A percentile compares a stretch with the other conserved stretches of the same genome.
phyloP scores from a whole-genome alignment of 2,797 vertebrate genomes.

The Oophaga sylvatica region DNA sequence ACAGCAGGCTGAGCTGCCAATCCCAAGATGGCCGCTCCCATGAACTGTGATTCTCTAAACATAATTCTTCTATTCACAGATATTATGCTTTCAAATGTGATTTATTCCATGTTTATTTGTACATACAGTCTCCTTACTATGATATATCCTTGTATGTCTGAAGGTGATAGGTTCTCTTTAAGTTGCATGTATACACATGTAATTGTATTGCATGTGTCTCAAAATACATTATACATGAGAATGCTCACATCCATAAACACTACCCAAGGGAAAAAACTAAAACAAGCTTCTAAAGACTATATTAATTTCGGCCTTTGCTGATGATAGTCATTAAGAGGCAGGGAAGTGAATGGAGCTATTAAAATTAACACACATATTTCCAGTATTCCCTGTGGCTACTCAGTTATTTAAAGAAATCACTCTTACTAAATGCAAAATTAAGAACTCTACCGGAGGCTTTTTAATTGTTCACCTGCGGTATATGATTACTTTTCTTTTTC shows the following conservation, averaged over 20 bases:
- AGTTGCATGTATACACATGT: background rate
- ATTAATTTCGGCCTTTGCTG: slow-evolving; percentile 30
- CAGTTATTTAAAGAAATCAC: slow-evolving; percentile 55
- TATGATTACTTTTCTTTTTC: slow-evolving; percentile 44
- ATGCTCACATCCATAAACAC: background rate
- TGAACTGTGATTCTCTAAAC: too few species aligned
- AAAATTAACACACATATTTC: slow-evolving; percentile 53
- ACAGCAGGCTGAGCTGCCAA: too few species aligned
- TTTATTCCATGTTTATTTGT: too few species aligned
- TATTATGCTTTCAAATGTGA: too few species aligned
- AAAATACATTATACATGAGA: background rate
- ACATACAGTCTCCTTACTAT: too few species aligned
- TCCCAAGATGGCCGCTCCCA: too few species aligned
- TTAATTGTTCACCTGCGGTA: slow-evolving; percentile 48
- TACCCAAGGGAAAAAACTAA: background rate
- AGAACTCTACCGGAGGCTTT: slow-evolving; percentile 28
- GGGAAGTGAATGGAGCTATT: slow-evolving; percentile 32
- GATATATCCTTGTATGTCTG: too few species aligned
- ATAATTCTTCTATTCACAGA: too few species aligned
- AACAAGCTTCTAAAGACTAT: slow-evolving; percentile 23
- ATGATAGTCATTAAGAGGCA: slow-evolving; percentile 46
- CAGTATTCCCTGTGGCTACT: slow-evolving; percentile 51
- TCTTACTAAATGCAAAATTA: slow-evolving; percentile 49
- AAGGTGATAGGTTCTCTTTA: background rate
- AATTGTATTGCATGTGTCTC: background rate